Evolutionary conservation across 2,888 invertebrate genomes (phyloP).

Genomic region (Biston stratarius): DNA sequence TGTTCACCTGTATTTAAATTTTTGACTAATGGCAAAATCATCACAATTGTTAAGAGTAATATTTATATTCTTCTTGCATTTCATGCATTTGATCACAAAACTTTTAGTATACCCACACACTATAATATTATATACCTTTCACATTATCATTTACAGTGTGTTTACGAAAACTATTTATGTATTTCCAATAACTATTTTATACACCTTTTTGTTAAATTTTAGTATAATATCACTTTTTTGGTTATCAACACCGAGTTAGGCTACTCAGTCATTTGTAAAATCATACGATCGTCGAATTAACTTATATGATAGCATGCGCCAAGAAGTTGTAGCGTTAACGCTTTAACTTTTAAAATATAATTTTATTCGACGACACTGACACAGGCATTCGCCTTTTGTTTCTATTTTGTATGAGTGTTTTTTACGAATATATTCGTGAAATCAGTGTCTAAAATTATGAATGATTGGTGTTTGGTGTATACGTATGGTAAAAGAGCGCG

Average conservation of each 20-base stretch:
- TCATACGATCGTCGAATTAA: conserved; percentile 63
- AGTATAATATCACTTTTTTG: conserved; percentile 58
- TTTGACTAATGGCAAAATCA: conserved; percentile 85
- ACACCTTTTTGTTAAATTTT: conserved; percentile 60
- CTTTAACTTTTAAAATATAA: conserved; percentile 5
- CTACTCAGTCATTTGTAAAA: conserved; percentile 56
- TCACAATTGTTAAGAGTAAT: conserved; percentile 84
- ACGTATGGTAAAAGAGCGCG: conserved; percentile 62
- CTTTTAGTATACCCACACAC: conserved; percentile 26
- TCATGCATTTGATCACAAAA: conserved; percentile 52
- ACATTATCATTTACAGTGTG: conserved; percentile 32
- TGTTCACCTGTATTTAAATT: conserved; percentile 56
- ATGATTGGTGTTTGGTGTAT: conserved; percentile 77
- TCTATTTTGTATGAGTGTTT: conserved; percentile 72
- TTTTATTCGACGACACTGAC: conserved; percentile 56
- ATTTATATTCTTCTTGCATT: conserved; percentile 51
- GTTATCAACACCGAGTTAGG: conserved; percentile 60
- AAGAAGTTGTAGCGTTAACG: not conserved
- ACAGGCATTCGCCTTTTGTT: conserved; percentile 69
- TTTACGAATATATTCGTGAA: conserved; percentile 55
- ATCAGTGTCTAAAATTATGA: conserved; percentile 50
- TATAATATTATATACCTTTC: conserved; percentile 52
- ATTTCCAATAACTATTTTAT: conserved; percentile 58
- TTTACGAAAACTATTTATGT: conserved; percentile 47
- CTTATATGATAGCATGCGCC: conserved; percentile 16